phyloP scores from a whole-genome alignment of 2,797 vertebrate species.

The Sarcophilus harrisii region DNA sequence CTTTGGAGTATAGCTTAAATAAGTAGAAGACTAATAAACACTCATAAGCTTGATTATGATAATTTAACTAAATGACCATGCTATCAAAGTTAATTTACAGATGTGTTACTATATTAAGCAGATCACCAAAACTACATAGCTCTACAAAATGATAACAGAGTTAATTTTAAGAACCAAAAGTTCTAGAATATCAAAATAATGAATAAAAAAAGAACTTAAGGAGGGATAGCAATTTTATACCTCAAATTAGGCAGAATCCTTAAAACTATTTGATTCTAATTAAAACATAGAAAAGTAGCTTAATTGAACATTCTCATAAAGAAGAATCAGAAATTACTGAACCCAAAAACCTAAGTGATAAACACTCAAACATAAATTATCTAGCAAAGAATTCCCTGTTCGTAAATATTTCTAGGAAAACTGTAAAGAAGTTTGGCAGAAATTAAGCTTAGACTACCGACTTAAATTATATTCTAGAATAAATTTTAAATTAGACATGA shows the following conservation, averaged over 20 bases:
- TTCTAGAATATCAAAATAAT: neutral
- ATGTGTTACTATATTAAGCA: neutral
- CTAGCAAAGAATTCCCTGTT: neutral
- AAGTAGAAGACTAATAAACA: too few relatives aligned
- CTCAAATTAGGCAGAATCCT: neutral
- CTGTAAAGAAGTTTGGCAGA: neutral
- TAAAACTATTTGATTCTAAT: neutral
- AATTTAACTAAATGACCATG: too few relatives aligned
- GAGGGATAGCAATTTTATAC: neutral
- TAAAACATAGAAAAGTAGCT: neutral
- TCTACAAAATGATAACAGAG: neutral
- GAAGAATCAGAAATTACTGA: neutral
- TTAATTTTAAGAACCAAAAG: neutral
- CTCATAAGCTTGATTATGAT: too few relatives aligned
- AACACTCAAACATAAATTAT: neutral
- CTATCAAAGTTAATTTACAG: too few relatives aligned
- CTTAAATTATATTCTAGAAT: neutral
- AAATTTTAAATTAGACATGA: neutral
- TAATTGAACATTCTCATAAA: neutral
- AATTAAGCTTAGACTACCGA: neutral
- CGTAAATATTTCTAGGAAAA: neutral
- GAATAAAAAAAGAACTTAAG: neutral
- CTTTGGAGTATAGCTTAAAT: neutral
- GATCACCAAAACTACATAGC: too few relatives aligned
- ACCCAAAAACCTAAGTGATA: neutral